Evolutionary conservation across 2,888 invertebrate species (phyloP), one percentile per base, ranked within the genome.

Genomic region (Torymus texanus): DNA sequence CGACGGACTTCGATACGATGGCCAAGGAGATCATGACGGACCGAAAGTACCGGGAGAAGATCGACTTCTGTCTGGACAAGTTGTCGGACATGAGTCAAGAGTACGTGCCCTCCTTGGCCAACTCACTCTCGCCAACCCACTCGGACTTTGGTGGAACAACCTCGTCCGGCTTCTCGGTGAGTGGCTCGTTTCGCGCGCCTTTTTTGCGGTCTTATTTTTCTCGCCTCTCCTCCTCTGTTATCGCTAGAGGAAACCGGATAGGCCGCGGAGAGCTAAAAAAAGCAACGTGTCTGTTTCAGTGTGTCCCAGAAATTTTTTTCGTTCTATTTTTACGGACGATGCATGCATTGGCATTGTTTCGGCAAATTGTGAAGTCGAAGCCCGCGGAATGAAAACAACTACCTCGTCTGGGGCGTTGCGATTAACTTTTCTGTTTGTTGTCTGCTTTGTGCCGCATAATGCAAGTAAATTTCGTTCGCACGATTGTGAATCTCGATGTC

Each of bases 31-130:
- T 88, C 4, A 51, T 87, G 1, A 83, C 82, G 0, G 85, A 87
- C 71, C 81, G 82, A 56, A 83, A 86, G 3, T 86, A 82, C 76
- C 82, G 84, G n/a, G 84, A 86, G 66, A 85, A 83, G 58, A 75
- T 88, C 67, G 85, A 85, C 72, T 82, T 84, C 5, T 86, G 85
- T 18, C 81, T 88, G 21, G 86, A 88, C 67, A 81, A 84, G 18
- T 75, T 88, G 13, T 84, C 85, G n/a, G 80, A 84, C 50, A 78
- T 80, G 29, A 79, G 71, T 24, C 78, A 82, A 56, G 78, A 74
- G 4, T 59, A 1, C 11, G 0, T 29, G 0, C 41, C 41, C 41
- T 50, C 55, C 2, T 13, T 50, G 8, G 55, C 29, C 41, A 62
- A 77, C 18, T 78, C 81, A 0, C 55, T 71, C 14, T 65, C 76